Conservation (phyloP, 2,797 vertebrate species). For the Leptatherina wallacei region DNA sequence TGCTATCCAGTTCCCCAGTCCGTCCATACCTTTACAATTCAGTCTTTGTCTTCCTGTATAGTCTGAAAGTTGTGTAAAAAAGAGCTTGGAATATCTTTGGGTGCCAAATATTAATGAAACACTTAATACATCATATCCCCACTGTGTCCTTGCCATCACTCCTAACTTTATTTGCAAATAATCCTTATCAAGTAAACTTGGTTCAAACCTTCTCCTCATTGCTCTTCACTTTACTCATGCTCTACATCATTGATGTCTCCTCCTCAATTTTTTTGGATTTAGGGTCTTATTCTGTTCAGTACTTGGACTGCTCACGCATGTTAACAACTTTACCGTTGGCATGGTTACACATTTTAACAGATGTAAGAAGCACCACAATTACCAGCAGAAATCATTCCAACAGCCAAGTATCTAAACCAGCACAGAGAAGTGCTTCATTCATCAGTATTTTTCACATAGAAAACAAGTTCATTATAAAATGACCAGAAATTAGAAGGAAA, state of each 20-base stretch:
- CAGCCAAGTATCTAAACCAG: background rate
- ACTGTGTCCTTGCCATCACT: background rate
- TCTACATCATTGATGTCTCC: too few relatives aligned
- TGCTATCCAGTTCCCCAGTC: too few relatives aligned
- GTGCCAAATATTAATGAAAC: background rate
- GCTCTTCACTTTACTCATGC: too few relatives aligned
- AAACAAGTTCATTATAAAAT: background rate
- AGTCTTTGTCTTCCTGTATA: too few relatives aligned
- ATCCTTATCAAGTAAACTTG: too few relatives aligned
- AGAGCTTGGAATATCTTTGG: background rate
- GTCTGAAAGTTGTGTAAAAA: too few relatives aligned
- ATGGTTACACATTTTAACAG: background rate
- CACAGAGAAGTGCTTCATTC: background rate
- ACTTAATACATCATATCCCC: background rate
- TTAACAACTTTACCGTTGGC: background rate
- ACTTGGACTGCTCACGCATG: background rate
- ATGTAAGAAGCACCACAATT: background rate
- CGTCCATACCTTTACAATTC: too few relatives aligned
- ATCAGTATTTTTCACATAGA: background rate
- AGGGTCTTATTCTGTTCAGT: background rate
- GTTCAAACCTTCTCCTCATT: too few relatives aligned
- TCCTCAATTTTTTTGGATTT: background rate
- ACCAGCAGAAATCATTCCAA: background rate
- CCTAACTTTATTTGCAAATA: too few relatives aligned
- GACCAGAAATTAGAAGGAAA: background rate